These are phyloP conservation scores for Sciurus carolinensis DNA, from an alignment of 2,797 vertebrate genomes.

Conservation along the genomic window DNA sequence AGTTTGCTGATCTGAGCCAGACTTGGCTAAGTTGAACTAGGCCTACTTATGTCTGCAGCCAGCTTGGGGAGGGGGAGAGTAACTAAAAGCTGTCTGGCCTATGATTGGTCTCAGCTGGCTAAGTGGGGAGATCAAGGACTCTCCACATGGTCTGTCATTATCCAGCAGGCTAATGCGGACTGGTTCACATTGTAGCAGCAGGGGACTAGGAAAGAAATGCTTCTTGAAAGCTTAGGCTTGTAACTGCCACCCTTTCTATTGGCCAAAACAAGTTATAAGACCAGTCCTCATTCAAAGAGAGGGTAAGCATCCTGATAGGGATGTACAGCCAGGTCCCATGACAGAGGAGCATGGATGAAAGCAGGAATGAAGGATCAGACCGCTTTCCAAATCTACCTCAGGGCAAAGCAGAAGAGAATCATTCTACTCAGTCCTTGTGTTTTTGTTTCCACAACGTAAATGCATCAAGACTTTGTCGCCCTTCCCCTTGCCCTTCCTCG, in stretches of 20 bases:
- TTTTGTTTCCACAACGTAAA: background rate
- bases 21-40: background rate
- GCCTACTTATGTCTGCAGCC: background rate
- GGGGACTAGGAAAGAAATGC: background rate
- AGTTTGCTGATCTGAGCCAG: background rate
- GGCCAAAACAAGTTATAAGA: background rate
- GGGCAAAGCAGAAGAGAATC: background rate
- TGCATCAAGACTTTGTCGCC: background rate
- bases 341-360: background rate
- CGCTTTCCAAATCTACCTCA: background rate
- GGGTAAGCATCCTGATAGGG: background rate
- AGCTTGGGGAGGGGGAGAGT: background rate
- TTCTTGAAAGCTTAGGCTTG: constrained; percentile 15
- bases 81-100: background rate
- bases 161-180: background rate
- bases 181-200: background rate
- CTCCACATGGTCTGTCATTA: background rate
- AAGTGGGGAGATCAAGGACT: background rate
- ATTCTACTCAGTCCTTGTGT: background rate
- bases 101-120: background rate
- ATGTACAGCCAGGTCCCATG: background rate
- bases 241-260: background rate
- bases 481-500: background rate
- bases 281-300: background rate
- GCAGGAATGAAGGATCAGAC: background rate